Base-by-base conservation (phyloP, 2,113 vertebrate genomes). In the Labeo rohita region DNA sequence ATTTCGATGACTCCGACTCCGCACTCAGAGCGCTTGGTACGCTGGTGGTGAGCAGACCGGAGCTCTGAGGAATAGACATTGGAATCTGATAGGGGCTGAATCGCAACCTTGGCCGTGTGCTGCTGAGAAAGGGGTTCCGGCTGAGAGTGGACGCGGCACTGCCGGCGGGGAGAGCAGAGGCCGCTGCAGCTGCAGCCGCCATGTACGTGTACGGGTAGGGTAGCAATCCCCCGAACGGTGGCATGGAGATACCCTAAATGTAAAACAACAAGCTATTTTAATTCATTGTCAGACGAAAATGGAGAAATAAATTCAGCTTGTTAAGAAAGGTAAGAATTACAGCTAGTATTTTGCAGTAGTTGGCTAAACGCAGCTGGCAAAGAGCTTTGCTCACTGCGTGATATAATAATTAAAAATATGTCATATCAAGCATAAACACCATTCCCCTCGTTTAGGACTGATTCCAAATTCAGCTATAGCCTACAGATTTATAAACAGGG, bases 11-110 rank as follows among this genome's bases (percentile, higher is more conserved):
- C 77, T 95, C 95, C 0, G 93, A 90, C 16, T 90, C 89, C 0
- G 91, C 90, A 16, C 91, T 93, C 79, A 95, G 90, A 84, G 91
- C 88, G 0, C 90, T 28, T 0, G 91, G 90, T 21, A 95, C 89
- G 65, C 94, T 94, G 0, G 95, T 91, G 89, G 95, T 90, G 11
- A 95, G 93, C 79, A 96, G 92, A 87, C 94, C 95, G 86, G 96
- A 92, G 91, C 94, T 94, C 36, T 95, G 95, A 0, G 93, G 92
- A 85, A 95, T 93, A 87, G 95, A 92, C 45, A 95, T 91, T 0
- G 97, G 97, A 85, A 97, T 93, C 90, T 96, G 96, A 92, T 99
- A 99, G 2, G 98, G 98, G 90, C 91, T 98, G 94, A 97, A 98
- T 49, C 95, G 95, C 85, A 98, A 94, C 87, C 97, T 96, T 16